These are phyloP conservation scores for Drosophila infuscata DNA, from an alignment of 2,888 invertebrate species.

Conservation along the genomic window DNA sequence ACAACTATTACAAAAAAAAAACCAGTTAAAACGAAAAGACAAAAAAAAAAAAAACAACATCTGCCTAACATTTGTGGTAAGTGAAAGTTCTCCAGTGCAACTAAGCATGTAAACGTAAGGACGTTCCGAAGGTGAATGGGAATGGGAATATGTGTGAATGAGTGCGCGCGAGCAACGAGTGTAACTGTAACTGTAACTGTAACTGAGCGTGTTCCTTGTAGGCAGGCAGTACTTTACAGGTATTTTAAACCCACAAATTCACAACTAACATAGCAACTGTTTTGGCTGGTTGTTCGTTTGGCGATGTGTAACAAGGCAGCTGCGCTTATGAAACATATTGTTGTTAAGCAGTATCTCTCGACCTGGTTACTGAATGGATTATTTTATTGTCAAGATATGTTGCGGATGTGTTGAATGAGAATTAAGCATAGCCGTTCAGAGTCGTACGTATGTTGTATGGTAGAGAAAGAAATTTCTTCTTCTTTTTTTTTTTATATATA, in stretches of 20 bases:
- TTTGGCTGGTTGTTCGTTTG: conserved; percentile 66
- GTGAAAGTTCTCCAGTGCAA: conserved; percentile 5
- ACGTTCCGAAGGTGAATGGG: conserved; percentile 1
- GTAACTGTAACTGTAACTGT: conserved; percentile 6
- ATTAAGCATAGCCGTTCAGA: conserved; percentile 19
- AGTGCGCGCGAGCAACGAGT: not conserved
- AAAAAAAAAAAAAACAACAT: not conserved
- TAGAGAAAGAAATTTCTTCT: conserved; percentile 2
- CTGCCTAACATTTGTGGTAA: conserved; percentile 3
- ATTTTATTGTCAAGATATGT: conserved; percentile 1
- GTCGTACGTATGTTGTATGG: conserved; percentile 17
- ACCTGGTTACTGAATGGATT: conserved; percentile 9
- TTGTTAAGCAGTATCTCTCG: not conserved
- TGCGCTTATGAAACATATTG: conserved; percentile 44
- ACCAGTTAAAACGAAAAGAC: not conserved
- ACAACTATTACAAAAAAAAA: conserved; percentile 3
- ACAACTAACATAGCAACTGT: conserved; percentile 7
- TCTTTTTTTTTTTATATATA: not conserved
- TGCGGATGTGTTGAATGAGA: conserved; percentile 3
- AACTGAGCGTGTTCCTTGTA: conserved; percentile 7
- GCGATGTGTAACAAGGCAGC: conserved; percentile 76
- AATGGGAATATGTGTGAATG: conserved; percentile 13
- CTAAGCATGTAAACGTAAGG: not conserved
- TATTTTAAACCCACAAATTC: not conserved
- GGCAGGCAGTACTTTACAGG: not conserved